Percentiles rank a stretch among this genome's conserved stretches.
These are phyloP conservation scores for Pterophyllum scalare DNA, from an alignment of 2,113 vertebrate species.

Conservation along the genomic window DNA sequence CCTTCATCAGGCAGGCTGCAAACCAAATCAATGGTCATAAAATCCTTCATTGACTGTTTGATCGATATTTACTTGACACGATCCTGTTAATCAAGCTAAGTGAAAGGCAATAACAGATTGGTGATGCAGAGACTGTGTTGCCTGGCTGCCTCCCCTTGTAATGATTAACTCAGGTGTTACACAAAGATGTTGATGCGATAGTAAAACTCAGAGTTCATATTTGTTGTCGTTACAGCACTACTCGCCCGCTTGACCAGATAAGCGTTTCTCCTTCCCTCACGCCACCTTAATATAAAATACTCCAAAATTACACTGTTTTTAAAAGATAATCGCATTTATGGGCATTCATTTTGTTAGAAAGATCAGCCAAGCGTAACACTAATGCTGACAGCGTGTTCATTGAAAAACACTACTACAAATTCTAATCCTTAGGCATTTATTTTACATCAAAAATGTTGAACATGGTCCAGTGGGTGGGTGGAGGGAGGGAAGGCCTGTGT, in stretches of 20 bases:
- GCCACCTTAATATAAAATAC: background rate
- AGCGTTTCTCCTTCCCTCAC: background rate
- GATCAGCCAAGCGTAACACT: background rate
- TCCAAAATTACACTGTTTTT: background rate
- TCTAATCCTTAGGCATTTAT: constrained; percentile 38
- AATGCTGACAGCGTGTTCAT: constrained; percentile 15
- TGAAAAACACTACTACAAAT: background rate
- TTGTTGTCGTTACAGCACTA: constrained; percentile 43
- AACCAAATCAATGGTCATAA: constrained; percentile 65
- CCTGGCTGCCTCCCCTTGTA: constrained; percentile 31
- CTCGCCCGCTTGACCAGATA: constrained; percentile 2
- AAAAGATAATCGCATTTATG: background rate
- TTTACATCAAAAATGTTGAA: constrained; percentile 38
- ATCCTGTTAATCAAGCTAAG: constrained; percentile 70
- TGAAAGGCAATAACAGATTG: constrained; percentile 57
- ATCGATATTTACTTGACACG: constrained; percentile 58
- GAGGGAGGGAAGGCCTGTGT: constrained; percentile 35
- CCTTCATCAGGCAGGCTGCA: constrained; percentile 26
- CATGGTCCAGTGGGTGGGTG: constrained; percentile 37
- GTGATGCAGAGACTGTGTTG: background rate
- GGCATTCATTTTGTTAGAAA: background rate
- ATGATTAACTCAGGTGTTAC: constrained; percentile 60
- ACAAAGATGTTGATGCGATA: constrained; percentile 34
- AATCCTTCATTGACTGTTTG: constrained; percentile 58
- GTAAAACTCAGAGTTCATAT: constrained; percentile 51